A percentile compares a stretch with the other conserved stretches of the same genome.
Evolutionary conservation across 2,113 vertebrate species (phyloP).

Genomic region (Proterorhinus semilunaris): DNA sequence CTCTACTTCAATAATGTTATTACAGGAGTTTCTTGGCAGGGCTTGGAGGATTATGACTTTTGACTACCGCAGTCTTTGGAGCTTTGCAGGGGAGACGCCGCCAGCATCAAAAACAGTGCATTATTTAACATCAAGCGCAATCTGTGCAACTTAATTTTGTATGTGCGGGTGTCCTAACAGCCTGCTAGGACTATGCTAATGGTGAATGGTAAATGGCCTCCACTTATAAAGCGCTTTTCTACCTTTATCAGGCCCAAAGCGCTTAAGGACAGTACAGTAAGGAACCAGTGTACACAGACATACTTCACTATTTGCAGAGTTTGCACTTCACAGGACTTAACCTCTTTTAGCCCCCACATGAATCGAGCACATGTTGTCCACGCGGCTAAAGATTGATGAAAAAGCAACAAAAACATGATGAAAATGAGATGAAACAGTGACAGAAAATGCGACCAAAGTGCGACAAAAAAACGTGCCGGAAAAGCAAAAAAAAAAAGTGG

Average conservation of each 20-base stretch:
- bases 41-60: neutral
- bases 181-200: neutral
- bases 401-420: too few relatives aligned
- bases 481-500: too few relatives aligned
- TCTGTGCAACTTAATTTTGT: slow-evolving; percentile 1
- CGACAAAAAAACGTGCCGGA: too few relatives aligned
- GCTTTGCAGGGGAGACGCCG: neutral
- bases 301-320: neutral
- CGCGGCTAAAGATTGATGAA: too few relatives aligned
- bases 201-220: neutral
- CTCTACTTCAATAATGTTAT: neutral
- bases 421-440: too few relatives aligned
- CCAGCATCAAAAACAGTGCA: neutral
- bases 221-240: neutral
- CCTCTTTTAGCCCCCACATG: too few relatives aligned
- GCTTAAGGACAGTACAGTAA: too few relatives aligned
- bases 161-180: neutral
- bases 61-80: neutral
- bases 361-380: too few relatives aligned
- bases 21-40: neutral
- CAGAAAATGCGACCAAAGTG: too few relatives aligned
- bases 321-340: neutral
- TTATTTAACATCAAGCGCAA: neutral
- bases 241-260: too few relatives aligned
- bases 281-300: too few relatives aligned